phyloP scores from a whole-genome alignment of 2,888 invertebrate genomes.

The Lithodes maja region DNA sequence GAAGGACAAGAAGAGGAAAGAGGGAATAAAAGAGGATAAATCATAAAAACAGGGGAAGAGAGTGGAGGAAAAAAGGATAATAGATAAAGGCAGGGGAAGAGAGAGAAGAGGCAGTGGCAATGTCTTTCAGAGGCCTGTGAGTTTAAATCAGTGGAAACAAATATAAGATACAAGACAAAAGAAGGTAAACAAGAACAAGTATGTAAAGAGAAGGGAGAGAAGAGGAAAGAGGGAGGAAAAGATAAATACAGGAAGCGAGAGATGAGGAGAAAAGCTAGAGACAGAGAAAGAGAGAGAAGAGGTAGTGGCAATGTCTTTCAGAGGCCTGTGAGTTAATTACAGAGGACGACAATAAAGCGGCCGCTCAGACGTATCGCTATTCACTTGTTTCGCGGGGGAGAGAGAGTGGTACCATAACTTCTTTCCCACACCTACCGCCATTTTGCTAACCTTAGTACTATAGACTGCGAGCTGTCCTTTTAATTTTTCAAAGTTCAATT shows the following conservation, averaged over 20 bases:
- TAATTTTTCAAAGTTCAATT: too few species aligned
- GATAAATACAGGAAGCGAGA: not conserved
- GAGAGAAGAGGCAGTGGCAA: not conserved
- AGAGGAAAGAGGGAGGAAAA: not conserved
- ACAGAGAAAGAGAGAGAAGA: conserved; percentile 18
- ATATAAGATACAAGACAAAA: not conserved
- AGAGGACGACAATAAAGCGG: not conserved
- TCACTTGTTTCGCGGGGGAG: not conserved
- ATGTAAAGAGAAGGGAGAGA: not conserved
- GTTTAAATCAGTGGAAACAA: not conserved
- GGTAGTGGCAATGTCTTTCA: not conserved
- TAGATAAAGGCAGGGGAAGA: conserved; percentile 8
- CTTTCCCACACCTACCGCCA: too few species aligned
- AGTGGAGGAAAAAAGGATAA: not conserved
- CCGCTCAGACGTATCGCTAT: not conserved
- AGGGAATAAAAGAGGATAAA: not conserved
- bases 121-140: not conserved
- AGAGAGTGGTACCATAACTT: too few species aligned
- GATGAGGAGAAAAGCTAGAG: not conserved
- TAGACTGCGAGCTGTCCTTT: too few species aligned
- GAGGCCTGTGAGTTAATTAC: not conserved
- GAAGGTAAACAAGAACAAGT: not conserved
- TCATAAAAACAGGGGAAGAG: not conserved
- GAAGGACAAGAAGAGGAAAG: not conserved
- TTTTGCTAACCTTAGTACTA: too few species aligned